Base-by-base conservation (phyloP, 1,140 invertebrate species). In the Danaus plexippus region DNA sequence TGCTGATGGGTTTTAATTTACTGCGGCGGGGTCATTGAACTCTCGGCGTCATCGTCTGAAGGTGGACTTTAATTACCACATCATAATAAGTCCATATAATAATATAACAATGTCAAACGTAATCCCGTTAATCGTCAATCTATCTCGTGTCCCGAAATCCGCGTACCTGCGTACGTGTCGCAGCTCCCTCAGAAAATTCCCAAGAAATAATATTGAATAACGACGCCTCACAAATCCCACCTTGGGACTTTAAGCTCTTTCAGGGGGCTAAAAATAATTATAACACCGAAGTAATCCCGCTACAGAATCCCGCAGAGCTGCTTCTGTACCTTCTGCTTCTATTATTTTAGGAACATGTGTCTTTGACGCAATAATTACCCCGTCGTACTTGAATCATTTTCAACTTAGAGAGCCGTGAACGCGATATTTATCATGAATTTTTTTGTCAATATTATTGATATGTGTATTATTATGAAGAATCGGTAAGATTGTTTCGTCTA, bases 231-330 rank as follows among this genome's bases (percentile, higher is more conserved):
- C 75, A 79, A 81, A 81, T 76, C 75, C 78, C 64, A 74, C 75
- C 67, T 73, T 67, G 74, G 72, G 75, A 71, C 76, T 70, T 74
- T 79, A 78, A 80, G 75, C 75, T 71, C 70, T 73, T 79, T 69
- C 54, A 54, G 69, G 78, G 76, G 79, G 79, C 77, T 80, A 82
- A 82, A 82, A 80, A 82, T 82, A 82, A 80, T 80, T 79, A 80
- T 77, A 79, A 82, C 71, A 66, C 70, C 64, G 51, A 52, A 43
- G 68, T 74, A 75, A 77, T 77, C 69, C 74, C 67, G 67, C 64
- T 61, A 67, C 67, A 72, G 66, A 61, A 67, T 63, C 62, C 68
- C 64, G 66, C 63, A 44, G 67, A 48, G 66, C 55, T 32, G 22
- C 22, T 32, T 52, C 50, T 48, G 59, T 49, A 50, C 53, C 59